Evolutionary conservation across 2,888 invertebrate species (phyloP).

Genomic region (Brachynemurus nebulosus): DNA sequence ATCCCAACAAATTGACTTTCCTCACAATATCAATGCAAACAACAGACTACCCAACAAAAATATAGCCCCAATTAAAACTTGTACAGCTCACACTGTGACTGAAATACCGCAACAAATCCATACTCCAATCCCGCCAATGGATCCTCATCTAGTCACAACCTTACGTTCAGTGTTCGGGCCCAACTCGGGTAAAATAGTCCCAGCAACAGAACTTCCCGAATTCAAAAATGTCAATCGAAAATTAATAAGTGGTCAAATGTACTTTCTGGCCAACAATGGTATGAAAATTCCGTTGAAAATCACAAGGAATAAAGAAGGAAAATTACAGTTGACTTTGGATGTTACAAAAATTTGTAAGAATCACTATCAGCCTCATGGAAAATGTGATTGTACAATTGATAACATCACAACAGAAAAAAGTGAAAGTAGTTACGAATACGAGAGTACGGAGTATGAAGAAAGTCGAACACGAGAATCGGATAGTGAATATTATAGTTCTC

Average conservation of each 20-base stretch:
- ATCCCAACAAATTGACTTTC: too few species aligned
- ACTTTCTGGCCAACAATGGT: conserved; percentile 19
- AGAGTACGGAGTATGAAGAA: background rate
- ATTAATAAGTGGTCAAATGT: conserved; percentile 23
- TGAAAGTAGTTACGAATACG: background rate
- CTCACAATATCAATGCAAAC: too few species aligned
- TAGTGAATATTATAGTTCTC: background rate
- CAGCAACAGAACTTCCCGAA: conserved; percentile 3
- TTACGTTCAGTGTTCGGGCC: background rate
- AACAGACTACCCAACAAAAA: too few species aligned
- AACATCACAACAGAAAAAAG: background rate
- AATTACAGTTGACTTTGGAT: conserved; percentile 28
- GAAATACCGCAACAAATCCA: background rate
- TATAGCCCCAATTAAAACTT: too few species aligned
- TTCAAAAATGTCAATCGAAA: conserved; percentile 17
- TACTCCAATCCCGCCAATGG: background rate
- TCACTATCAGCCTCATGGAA: background rate
- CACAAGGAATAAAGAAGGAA: conserved; percentile 24
- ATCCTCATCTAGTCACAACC: conserved; percentile 2
- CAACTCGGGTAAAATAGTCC: conserved; percentile 5
- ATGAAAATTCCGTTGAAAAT: conserved; percentile 29
- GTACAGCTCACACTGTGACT: too few species aligned
- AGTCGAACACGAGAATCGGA: background rate
- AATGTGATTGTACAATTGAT: conserved; percentile 1
- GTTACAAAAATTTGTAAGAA: conserved; percentile 26